phyloP scores from a whole-genome alignment of 2,113 vertebrate species.

The Litocranius walleri region DNA sequence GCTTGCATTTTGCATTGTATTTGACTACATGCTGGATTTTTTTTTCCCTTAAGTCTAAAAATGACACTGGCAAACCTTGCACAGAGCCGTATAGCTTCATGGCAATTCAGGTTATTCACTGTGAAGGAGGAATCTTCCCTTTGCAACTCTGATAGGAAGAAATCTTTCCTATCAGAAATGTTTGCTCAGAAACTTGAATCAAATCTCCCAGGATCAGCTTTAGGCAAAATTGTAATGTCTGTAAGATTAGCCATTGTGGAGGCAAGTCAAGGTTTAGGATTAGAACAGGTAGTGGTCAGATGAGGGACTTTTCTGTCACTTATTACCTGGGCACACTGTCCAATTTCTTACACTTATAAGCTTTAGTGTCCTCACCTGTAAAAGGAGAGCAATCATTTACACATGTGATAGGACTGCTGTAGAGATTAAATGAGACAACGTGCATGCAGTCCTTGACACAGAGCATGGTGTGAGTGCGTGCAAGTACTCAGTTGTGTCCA shows the following conservation, averaged over 20 bases:
- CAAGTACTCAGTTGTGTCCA: background rate
- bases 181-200: background rate
- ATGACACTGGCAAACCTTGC: background rate
- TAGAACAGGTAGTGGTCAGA: background rate
- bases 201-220: background rate
- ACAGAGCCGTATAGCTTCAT: rapidly evolving
- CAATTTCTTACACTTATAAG: background rate
- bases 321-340: background rate
- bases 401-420: background rate
- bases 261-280: background rate
- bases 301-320: background rate
- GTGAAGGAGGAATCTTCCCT: background rate
- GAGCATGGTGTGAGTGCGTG: background rate
- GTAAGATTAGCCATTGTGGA: background rate
- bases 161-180: background rate
- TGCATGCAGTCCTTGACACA: background rate
- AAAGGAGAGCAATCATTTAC: background rate
- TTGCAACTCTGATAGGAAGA: background rate
- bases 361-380: background rate
- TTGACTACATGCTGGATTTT: background rate
- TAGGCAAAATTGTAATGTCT: background rate
- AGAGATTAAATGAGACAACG: background rate
- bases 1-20: background rate
- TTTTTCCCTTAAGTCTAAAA: background rate
- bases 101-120: background rate